Conservation (phyloP, 2,113 vertebrate species). For the Engraulis encrasicolus region DNA sequence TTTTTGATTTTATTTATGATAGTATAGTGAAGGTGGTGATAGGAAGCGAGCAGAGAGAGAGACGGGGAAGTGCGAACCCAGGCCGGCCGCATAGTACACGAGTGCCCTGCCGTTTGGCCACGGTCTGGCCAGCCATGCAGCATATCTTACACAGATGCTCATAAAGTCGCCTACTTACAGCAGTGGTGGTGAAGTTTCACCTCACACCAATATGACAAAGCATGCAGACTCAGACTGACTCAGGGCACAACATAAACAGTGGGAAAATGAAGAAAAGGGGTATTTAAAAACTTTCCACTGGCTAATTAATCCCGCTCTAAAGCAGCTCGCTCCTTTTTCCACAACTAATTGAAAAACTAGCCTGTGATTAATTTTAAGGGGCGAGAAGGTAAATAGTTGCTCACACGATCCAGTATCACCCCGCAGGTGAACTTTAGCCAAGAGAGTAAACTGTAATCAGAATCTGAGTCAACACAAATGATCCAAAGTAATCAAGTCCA, state of each 20-base stretch:
- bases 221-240: too few relatives aligned
- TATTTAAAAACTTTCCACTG: background rate
- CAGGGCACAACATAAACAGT: background rate
- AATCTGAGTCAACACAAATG: conserved; percentile 13
- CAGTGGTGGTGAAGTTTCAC: background rate
- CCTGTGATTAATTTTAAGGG: conserved; percentile 8
- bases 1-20: too few relatives aligned
- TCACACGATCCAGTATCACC: conserved; percentile 17
- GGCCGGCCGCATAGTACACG: too few relatives aligned
- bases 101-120: too few relatives aligned
- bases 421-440: background rate
- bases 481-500: background rate
- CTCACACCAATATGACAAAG: background rate
- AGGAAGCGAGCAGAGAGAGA: too few relatives aligned
- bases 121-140: too few relatives aligned
- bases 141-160: too few relatives aligned
- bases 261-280: background rate
- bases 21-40: too few relatives aligned
- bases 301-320: background rate
- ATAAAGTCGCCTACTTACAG: too few relatives aligned
- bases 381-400: conserved; percentile 11
- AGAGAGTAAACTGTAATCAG: conserved; percentile 12
- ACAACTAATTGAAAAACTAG: conserved; percentile 17
- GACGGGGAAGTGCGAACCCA: too few relatives aligned
- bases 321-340: background rate